phyloP scores from a whole-genome alignment of 2,797 vertebrate species.

The Cynodonichthys magdalenae region DNA sequence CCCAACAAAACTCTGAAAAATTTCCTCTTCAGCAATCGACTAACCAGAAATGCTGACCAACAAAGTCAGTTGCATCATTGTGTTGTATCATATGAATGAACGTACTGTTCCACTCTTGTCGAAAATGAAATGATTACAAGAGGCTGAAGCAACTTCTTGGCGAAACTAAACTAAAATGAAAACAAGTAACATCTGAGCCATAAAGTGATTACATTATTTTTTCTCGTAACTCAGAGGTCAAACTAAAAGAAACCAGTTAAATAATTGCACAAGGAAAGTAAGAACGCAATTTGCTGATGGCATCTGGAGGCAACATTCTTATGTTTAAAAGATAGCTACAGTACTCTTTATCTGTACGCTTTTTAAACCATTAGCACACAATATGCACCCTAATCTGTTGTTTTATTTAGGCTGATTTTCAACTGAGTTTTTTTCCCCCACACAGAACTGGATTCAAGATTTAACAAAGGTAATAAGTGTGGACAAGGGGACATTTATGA shows the following conservation, averaged over 20 bases:
- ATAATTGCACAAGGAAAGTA: background rate
- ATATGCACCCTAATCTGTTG: too few species aligned
- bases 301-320: background rate
- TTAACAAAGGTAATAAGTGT: background rate
- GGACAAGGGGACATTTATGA: conserved; percentile 13
- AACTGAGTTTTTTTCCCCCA: too few species aligned
- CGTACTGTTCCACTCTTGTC: background rate
- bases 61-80: background rate
- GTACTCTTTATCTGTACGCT: too few species aligned
- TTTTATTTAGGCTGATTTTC: too few species aligned
- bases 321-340: background rate
- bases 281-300: background rate
- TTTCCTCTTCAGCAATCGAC: conserved; percentile 24
- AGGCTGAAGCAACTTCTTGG: background rate
- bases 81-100: background rate
- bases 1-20: conserved; percentile 12
- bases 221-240: conserved; percentile 40
- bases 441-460: too few species aligned
- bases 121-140: background rate
- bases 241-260: background rate
- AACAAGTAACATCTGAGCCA: too few species aligned
- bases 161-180: background rate
- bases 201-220: background rate
- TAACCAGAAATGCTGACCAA: background rate
- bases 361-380: too few species aligned